phyloP scores from a whole-genome alignment of 2,797 vertebrate genomes.

The Tauraco hartlaubi region DNA sequence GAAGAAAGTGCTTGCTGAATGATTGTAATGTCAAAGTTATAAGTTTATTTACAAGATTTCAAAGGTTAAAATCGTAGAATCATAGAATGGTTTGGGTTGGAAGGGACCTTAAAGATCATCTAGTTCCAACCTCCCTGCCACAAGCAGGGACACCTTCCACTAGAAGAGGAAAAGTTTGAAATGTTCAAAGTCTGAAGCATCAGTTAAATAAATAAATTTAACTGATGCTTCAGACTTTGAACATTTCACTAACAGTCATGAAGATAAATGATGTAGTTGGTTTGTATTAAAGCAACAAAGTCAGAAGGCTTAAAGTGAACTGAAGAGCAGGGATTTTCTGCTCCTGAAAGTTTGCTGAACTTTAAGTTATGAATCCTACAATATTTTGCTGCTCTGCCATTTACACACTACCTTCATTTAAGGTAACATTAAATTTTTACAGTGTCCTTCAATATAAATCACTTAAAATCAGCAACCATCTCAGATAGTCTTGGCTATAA shows the following conservation, averaged over 20 bases:
- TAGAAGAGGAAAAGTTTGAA: neutral
- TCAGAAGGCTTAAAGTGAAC: neutral
- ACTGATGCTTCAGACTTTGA: too few species aligned
- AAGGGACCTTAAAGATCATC: too few species aligned
- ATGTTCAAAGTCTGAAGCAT: neutral
- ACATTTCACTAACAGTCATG: neutral
- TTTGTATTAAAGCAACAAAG: neutral
- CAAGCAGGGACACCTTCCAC: too few species aligned
- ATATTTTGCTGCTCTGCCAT: neutral
- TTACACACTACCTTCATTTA: neutral
- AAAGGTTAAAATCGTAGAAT: neutral
- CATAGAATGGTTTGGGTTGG: too few species aligned
- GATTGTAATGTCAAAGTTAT: neutral
- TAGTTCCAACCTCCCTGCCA: too few species aligned
- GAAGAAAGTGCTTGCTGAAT: conserved; percentile 7
- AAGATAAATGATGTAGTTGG: neutral
- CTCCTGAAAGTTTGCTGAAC: neutral
- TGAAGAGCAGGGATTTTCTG: neutral
- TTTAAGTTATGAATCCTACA: neutral
- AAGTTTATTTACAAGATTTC: conserved; percentile 5
- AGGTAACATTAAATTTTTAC: neutral
- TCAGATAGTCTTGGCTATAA: neutral
- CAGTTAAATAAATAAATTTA: too few species aligned
- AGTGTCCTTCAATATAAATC: neutral
- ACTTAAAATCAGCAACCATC: neutral